Evolutionary conservation across 1,140 invertebrate species (phyloP).

Genomic region (Listronotus bonariensis): DNA sequence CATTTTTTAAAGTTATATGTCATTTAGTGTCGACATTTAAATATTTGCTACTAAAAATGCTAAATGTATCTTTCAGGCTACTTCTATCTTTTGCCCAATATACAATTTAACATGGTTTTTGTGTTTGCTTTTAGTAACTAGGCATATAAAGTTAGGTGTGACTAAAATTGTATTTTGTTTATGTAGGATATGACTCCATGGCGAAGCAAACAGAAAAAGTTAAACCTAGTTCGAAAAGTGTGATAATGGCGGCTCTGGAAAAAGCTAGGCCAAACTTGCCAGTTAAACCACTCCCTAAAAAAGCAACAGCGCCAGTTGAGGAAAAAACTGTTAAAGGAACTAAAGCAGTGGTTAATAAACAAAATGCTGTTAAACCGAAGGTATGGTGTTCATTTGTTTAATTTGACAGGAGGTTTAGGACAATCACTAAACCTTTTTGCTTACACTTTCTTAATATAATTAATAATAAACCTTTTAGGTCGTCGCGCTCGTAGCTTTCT

Average conservation of each 20-base stretch:
- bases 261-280: slow-evolving; percentile 85
- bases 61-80: no score
- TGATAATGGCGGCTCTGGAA: slow-evolving; percentile 79
- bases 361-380: slow-evolving; percentile 50
- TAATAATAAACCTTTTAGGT: no score
- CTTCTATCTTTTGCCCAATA: no score
- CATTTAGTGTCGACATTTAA: no score
- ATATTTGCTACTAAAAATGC: no score
- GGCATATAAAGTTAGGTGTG: no score
- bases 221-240: slow-evolving; percentile 85
- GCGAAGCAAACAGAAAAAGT: slow-evolving; percentile 77
- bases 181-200: slow-evolving; percentile 86
- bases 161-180: slow-evolving; percentile 56
- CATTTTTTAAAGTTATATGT: no score
- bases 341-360: slow-evolving; percentile 46
- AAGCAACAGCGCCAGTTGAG: slow-evolving; percentile 54
- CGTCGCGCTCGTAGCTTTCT: no score
- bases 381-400: slow-evolving; percentile 28
- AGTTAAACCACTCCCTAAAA: slow-evolving; percentile 74
- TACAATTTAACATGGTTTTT: no score
- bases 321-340: slow-evolving; percentile 57
- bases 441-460: not conserved
- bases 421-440: no score
- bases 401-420: no score
- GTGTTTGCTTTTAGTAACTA: no score